phyloP scores from a whole-genome alignment of 2,888 invertebrate genomes.

The Achlya flavicornis region DNA sequence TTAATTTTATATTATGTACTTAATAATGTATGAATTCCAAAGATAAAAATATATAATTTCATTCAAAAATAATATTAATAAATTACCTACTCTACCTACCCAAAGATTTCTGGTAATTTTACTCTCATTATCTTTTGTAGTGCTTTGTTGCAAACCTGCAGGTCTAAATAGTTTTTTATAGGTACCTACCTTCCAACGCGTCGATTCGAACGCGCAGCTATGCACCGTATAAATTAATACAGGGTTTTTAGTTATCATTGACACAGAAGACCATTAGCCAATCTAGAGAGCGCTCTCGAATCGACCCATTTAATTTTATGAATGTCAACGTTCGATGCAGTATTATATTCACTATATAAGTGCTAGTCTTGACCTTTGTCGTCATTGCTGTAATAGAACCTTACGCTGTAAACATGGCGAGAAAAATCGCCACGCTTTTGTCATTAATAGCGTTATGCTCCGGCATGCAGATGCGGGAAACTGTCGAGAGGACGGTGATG shows the following conservation, averaged over 20 bases:
- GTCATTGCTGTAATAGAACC: slow-evolving; percentile 65
- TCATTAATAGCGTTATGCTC: slow-evolving; percentile 50
- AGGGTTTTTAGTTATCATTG: slow-evolving; percentile 81
- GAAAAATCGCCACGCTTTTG: slow-evolving; percentile 51
- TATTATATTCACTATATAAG: slow-evolving; percentile 77
- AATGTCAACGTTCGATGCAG: slow-evolving; percentile 74
- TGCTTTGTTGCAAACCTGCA: background rate
- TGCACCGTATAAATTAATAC: slow-evolving; percentile 74
- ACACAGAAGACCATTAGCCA: slow-evolving; percentile 80
- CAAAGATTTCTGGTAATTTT: background rate
- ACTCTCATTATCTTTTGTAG: background rate
- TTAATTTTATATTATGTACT: background rate
- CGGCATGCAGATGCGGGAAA: slow-evolving; percentile 77
- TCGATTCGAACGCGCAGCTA: slow-evolving; percentile 60
- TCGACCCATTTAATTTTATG: slow-evolving; percentile 64
- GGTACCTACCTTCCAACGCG: slow-evolving; percentile 12
- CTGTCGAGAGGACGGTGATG: slow-evolving; percentile 81
- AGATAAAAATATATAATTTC: background rate
- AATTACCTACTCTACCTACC: background rate
- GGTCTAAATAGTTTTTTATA: slow-evolving; percentile 14
- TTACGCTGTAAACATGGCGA: slow-evolving; percentile 65
- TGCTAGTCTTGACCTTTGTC: slow-evolving; percentile 66
- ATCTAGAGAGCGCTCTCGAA: slow-evolving; percentile 73
- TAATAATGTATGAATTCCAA: background rate
- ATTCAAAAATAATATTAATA: background rate